A percentile compares a stretch with the other conserved stretches of the same genome.
Conservation (phyloP, 2,113 vertebrate species). For the Gymnogyps californianus region DNA sequence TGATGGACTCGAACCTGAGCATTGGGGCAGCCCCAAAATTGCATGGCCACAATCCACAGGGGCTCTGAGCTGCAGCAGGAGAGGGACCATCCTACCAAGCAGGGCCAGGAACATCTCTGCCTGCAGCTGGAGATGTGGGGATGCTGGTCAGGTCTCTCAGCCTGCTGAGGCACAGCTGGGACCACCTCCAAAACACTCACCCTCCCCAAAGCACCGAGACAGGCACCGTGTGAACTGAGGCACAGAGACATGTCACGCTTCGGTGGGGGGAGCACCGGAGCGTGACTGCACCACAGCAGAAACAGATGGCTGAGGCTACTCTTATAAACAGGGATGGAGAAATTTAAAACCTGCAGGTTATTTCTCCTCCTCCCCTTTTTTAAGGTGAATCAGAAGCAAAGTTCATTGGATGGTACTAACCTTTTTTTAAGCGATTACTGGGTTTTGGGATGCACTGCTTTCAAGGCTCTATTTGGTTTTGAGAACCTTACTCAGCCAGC, state of each 20-base stretch:
- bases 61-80: background rate
- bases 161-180: background rate
- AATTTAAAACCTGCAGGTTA: background rate
- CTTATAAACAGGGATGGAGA: background rate
- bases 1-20: accelerated
- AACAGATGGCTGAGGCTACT: background rate
- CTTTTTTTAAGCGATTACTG: background rate
- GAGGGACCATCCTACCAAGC: too few relatives aligned
- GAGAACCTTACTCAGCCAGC: background rate
- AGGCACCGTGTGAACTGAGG: background rate
- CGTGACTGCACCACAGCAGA: background rate
- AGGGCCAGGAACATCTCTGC: background rate
- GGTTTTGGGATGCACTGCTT: background rate
- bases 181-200: accelerated
- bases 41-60: background rate
- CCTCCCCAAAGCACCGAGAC: background rate
- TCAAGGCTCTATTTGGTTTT: background rate
- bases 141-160: background rate
- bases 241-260: background rate
- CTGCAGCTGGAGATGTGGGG: accelerated
- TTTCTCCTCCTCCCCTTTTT: background rate
- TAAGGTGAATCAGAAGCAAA: background rate
- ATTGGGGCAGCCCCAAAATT: accelerated
- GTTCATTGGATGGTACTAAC: background rate
- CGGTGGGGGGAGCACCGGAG: background rate